Evolutionary conservation across 2,113 vertebrate species (phyloP).

Genomic region (Oryzias javanicus): DNA sequence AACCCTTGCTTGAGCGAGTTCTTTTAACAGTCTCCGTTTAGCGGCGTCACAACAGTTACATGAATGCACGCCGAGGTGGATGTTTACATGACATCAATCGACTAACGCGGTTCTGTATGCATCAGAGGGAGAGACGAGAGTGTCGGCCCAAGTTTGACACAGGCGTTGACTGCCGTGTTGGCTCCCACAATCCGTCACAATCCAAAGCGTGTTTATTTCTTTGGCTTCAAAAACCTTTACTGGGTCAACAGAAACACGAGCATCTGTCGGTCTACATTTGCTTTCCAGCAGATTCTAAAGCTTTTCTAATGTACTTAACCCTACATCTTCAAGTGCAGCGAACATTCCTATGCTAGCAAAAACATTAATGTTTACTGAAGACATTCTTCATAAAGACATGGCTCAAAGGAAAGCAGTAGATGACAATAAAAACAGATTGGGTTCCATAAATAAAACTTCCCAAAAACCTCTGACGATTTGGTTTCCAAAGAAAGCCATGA

Average conservation of each 20-base stretch:
- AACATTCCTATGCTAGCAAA: slow-evolving; percentile 6
- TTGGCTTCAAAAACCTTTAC: neutral
- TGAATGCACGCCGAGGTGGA: slow-evolving; percentile 2
- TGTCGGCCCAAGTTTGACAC: slow-evolving; percentile 13
- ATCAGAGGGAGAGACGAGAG: slow-evolving; percentile 1
- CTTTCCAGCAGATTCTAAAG: slow-evolving; percentile 9
- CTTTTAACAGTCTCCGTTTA: slow-evolving; percentile 26
- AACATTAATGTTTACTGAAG: slow-evolving; percentile 5
- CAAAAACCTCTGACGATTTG: slow-evolving; percentile 20
- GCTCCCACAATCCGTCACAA: neutral
- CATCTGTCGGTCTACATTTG: neutral
- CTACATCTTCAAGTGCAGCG: slow-evolving; percentile 10
- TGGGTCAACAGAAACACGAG: neutral
- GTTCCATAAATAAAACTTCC: slow-evolving; percentile 20
- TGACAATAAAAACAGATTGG: slow-evolving; percentile 39
- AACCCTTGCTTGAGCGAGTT: neutral
- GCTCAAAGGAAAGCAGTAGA: slow-evolving; percentile 1
- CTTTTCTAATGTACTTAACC: slow-evolving; percentile 1
- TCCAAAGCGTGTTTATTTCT: slow-evolving; percentile 21
- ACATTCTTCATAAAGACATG: neutral
- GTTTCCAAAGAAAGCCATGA: slow-evolving; percentile 41
- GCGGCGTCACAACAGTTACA: slow-evolving; percentile 11
- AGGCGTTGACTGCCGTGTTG: slow-evolving; percentile 5
- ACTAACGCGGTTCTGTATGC: slow-evolving; percentile 36
- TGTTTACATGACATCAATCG: slow-evolving; percentile 21